Evolutionary conservation across 2,797 vertebrate species (phyloP).

Genomic region (Antrozous pallidus): DNA sequence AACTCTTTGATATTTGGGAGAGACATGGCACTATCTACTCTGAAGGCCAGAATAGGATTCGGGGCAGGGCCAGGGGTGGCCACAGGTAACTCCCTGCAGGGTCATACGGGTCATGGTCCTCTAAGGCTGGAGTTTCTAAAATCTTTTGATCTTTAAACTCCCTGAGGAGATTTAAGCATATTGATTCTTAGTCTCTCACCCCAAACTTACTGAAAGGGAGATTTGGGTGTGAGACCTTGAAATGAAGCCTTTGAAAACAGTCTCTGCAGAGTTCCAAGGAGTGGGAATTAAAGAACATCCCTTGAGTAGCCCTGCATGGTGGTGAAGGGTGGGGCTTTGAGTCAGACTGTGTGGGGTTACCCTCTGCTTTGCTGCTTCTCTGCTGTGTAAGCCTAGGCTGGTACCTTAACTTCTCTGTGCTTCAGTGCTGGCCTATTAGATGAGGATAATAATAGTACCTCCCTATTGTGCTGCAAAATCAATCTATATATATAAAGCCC

Average conservation of each 20-base stretch:
- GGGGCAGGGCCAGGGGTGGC: no score
- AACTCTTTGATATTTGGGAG: background rate
- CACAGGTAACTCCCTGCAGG: background rate
- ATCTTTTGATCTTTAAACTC: background rate
- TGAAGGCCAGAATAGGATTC: background rate
- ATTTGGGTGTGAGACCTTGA: background rate
- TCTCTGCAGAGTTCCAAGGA: background rate
- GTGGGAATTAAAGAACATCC: background rate
- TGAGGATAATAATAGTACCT: no score
- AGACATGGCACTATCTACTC: background rate
- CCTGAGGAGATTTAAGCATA: background rate
- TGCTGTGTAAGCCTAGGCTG: background rate
- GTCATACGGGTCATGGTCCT: background rate
- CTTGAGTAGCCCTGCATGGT: background rate
- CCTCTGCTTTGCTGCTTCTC: background rate
- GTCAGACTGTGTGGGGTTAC: background rate
- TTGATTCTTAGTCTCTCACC: background rate
- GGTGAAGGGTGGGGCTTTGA: background rate
- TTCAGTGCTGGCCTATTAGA: background rate
- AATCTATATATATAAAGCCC: background rate
- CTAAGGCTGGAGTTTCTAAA: background rate
- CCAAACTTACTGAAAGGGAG: background rate
- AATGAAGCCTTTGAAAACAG: background rate
- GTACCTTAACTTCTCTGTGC: background rate
- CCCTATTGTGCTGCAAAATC: background rate